These are phyloP conservation scores for Poecilobothrus nobilitatus DNA, from an alignment of 2,888 invertebrate species.

Conservation along the genomic window DNA sequence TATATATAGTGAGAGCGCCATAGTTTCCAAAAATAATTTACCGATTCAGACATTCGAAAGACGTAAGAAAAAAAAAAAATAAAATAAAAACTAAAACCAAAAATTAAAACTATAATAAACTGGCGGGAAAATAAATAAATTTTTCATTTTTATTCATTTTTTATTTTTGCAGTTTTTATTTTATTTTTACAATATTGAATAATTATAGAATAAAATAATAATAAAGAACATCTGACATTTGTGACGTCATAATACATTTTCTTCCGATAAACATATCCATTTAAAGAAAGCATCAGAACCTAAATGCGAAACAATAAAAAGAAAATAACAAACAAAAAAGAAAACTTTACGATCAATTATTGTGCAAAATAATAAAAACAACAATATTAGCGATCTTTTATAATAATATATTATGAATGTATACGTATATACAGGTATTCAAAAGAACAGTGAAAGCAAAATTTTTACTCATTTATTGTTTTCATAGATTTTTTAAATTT, in stretches of 20 bases:
- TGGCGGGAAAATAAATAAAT: neutral
- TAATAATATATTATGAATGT: no score
- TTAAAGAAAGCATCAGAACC: neutral
- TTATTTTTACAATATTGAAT: neutral
- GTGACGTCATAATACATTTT: neutral
- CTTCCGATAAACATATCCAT: neutral
- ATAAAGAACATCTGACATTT: neutral
- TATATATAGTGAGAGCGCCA: neutral
- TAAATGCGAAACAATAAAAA: neutral
- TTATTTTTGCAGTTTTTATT: neutral
- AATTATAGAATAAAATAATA: neutral
- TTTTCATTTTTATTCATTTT: neutral
- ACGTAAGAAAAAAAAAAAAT: neutral
- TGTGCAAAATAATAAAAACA: no score
- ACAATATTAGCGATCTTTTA: no score
- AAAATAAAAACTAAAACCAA: neutral
- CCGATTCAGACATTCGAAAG: constrained; percentile 3
- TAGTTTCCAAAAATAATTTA: neutral
- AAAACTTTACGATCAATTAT: no score
- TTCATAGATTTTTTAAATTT: no score
- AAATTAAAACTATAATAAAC: neutral
- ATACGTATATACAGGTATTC: no score
- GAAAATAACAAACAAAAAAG: neutral
- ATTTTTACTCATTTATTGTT: no score
- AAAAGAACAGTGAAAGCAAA: no score